Evolutionary conservation across 2,888 invertebrate genomes (phyloP).

Genomic region (Pyralis farinalis): DNA sequence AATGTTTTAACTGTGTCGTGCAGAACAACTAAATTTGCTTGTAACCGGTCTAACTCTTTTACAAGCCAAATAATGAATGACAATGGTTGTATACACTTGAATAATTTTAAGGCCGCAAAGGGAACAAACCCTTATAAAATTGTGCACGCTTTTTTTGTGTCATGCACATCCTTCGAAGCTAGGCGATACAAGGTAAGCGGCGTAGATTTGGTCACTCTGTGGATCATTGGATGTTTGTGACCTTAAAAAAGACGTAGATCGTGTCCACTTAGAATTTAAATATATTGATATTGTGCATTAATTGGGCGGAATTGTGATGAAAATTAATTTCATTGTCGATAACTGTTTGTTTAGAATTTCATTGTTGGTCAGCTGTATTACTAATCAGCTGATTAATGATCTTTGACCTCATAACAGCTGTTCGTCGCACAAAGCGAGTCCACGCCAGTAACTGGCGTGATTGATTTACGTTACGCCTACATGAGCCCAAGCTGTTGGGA

Average conservation of each 20-base stretch:
- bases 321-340: slow-evolving; percentile 17
- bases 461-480: slow-evolving; percentile 15
- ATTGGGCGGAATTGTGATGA: background rate
- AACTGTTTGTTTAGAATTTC: slow-evolving; percentile 5
- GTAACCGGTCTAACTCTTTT: slow-evolving; percentile 23
- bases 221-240: background rate
- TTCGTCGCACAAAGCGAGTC: slow-evolving; percentile 22
- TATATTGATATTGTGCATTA: background rate
- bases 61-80: slow-evolving; percentile 79
- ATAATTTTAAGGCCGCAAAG: slow-evolving; percentile 88
- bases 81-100: slow-evolving; percentile 89
- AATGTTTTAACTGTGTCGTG: slow-evolving; percentile 10
- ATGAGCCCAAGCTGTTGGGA: background rate
- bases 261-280: background rate
- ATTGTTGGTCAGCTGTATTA: slow-evolving; percentile 20
- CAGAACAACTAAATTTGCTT: slow-evolving; percentile 9
- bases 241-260: background rate
- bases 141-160: slow-evolving; percentile 93
- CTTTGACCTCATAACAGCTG: slow-evolving; percentile 71
- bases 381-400: slow-evolving; percentile 70
- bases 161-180: slow-evolving; percentile 89
- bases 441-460: slow-evolving; percentile 16
- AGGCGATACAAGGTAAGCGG: slow-evolving; percentile 89
- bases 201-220: background rate
- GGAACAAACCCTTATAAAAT: slow-evolving; percentile 88